These are phyloP conservation scores for Dryomyza anilis DNA, from an alignment of 2,888 invertebrate genomes.

Conservation along the genomic window DNA sequence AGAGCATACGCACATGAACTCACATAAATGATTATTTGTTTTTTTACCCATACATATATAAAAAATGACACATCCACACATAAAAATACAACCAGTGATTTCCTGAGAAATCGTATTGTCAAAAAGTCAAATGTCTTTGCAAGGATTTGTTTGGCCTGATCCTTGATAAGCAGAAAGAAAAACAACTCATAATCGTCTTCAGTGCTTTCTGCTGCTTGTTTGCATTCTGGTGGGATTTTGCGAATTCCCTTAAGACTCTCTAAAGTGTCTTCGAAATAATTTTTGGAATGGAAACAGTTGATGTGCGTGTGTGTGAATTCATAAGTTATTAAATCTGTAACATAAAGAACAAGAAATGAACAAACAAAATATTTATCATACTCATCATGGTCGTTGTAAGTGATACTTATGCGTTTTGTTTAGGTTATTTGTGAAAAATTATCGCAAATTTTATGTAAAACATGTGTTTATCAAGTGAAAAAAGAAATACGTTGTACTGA, in stretches of 20 bases:
- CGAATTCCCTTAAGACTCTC: conserved; percentile 18
- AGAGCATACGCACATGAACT: conserved; percentile 35
- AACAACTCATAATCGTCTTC: conserved; percentile 31
- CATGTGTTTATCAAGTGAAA: not conserved
- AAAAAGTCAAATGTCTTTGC: conserved; percentile 41
- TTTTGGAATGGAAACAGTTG: not conserved
- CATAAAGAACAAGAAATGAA: not conserved
- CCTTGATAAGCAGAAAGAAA: conserved; percentile 28
- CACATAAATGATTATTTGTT: not conserved
- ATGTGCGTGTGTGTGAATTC: not conserved
- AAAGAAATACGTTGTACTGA: too few species aligned
- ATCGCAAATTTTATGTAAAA: not conserved
- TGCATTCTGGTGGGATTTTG: conserved; percentile 28
- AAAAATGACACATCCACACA: not conserved
- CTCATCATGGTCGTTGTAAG: not conserved
- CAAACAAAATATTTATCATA: not conserved
- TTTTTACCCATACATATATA: too few species aligned
- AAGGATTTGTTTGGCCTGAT: conserved; percentile 26
- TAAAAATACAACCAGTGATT: not conserved
- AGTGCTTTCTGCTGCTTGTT: conserved; percentile 23
- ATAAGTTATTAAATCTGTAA: not conserved
- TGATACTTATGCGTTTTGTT: not conserved
- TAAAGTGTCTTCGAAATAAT: conserved; percentile 4
- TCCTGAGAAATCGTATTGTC: conserved; percentile 53
- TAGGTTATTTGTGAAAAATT: not conserved